phyloP scores from a whole-genome alignment of 2,888 invertebrate species.

The Orthonevra nobilis region DNA sequence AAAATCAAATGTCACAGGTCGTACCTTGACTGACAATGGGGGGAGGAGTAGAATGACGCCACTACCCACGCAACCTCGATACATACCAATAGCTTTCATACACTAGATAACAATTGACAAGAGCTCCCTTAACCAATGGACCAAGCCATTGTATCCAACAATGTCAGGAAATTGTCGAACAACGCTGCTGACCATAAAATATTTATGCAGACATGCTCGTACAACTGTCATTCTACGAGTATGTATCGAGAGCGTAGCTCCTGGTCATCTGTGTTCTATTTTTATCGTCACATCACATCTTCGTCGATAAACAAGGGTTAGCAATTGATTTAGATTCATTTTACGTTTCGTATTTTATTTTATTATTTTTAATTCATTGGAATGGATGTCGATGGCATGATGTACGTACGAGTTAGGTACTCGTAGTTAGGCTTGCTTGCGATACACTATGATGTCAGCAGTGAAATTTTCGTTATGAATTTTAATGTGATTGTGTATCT shows the following conservation, averaged over 20 bases:
- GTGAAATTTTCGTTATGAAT: not conserved
- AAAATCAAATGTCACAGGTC: constrained; percentile 52
- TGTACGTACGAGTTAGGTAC: too few relatives aligned
- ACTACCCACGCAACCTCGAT: not conserved
- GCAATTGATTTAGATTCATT: constrained; percentile 34
- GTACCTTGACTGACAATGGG: constrained; percentile 33
- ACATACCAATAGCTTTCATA: too few relatives aligned
- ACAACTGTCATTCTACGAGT: too few relatives aligned
- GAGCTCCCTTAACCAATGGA: constrained; percentile 54
- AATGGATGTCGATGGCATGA: constrained; percentile 1
- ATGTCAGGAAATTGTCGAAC: constrained; percentile 27
- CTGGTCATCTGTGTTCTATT: too few relatives aligned
- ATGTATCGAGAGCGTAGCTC: too few relatives aligned
- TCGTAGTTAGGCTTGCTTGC: not conserved
- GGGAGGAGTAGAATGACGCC: constrained; percentile 23
- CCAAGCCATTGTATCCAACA: too few relatives aligned
- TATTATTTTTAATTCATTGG: constrained; percentile 1
- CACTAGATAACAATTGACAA: too few relatives aligned
- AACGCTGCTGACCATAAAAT: constrained; percentile 27
- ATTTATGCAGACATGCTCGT: constrained; percentile 39
- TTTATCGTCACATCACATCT: constrained; percentile 13
- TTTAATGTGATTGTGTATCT: not conserved
- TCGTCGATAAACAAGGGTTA: constrained; percentile 23
- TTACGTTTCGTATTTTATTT: not conserved
- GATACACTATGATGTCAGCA: not conserved